Evolutionary conservation across 1,140 invertebrate genomes (phyloP).

Genomic region (Pachypeltis micranthus): DNA sequence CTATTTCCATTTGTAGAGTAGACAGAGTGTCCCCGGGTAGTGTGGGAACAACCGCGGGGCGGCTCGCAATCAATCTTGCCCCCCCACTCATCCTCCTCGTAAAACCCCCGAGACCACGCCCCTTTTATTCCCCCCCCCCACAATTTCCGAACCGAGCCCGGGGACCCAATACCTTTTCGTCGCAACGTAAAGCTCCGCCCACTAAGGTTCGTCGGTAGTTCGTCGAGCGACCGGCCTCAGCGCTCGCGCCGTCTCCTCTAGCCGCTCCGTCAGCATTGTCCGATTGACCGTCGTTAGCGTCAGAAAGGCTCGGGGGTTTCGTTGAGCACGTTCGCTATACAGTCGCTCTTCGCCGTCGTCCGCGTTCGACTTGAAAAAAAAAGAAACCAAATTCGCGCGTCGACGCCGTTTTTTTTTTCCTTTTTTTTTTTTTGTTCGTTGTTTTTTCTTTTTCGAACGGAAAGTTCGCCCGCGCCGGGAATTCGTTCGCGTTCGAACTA

Average conservation of each 20-base stretch:
- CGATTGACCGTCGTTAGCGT: conserved; percentile 1
- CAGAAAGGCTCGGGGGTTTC: neutral
- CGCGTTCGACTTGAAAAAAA: too few relatives aligned
- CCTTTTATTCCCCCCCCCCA: neutral
- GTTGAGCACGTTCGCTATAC: too few relatives aligned
- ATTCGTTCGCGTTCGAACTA: too few relatives aligned
- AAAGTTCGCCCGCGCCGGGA: too few relatives aligned
- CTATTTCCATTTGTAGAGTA: conserved; percentile 12
- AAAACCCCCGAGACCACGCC: neutral
- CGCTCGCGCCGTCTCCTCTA: neutral
- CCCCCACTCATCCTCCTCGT: neutral
- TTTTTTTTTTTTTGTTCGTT: neutral
- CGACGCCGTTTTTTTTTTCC: neutral
- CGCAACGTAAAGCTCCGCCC: neutral
- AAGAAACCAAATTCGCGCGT: too few relatives aligned
- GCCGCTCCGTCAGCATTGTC: neutral
- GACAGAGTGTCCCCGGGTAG: conserved; percentile 8
- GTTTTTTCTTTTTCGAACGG: neutral
- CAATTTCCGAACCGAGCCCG: too few relatives aligned
- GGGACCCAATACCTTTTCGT: too few relatives aligned
- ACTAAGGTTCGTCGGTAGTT: conserved; percentile 6
- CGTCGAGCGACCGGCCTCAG: neutral
- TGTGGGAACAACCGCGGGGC: neutral
- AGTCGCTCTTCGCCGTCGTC: too few relatives aligned
- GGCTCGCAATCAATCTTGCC: conserved; percentile 9